These are phyloP conservation scores for Ganaspis sp. DNA, from an alignment of 1,140 invertebrate genomes.

Conservation along the genomic window DNA sequence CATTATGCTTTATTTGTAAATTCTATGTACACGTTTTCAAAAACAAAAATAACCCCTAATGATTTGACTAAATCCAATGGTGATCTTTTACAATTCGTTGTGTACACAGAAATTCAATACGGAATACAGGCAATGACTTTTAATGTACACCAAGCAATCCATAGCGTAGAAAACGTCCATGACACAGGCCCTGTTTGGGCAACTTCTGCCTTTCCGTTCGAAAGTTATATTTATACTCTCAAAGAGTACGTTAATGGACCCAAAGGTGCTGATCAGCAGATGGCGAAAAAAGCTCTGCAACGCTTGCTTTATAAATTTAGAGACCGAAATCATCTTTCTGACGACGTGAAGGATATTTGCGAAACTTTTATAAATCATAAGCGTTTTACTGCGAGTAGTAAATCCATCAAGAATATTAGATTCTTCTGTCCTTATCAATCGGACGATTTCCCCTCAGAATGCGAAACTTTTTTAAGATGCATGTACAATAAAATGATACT, in stretches of 20 bases:
- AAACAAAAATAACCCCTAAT: constrained; percentile 24
- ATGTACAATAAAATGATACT: no score
- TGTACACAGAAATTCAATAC: constrained; percentile 30
- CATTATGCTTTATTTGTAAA: constrained; percentile 38
- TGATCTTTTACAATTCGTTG: constrained; percentile 39
- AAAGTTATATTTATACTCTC: constrained; percentile 29
- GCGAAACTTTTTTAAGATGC: no score
- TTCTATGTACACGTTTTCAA: constrained; percentile 32
- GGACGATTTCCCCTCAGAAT: no score
- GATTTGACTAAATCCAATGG: constrained; percentile 33
- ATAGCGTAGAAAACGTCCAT: constrained; percentile 35
- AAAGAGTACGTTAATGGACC: constrained; percentile 36
- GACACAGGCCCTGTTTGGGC: constrained; percentile 24
- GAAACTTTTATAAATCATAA: neutral
- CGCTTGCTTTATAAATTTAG: constrained; percentile 1
- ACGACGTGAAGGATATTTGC: constrained; percentile 36
- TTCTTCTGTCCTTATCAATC: no score
- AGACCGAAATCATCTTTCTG: neutral
- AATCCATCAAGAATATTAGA: no score
- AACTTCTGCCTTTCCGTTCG: constrained; percentile 32
- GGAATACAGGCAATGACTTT: constrained; percentile 34
- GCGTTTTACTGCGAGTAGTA: no score
- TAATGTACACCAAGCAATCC: constrained; percentile 38
- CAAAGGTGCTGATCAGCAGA: constrained; percentile 32
- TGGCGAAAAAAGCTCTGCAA: constrained; percentile 28